phyloP scores from a whole-genome alignment of 2,888 invertebrate species.

The Leptodirus hochenwartii region DNA sequence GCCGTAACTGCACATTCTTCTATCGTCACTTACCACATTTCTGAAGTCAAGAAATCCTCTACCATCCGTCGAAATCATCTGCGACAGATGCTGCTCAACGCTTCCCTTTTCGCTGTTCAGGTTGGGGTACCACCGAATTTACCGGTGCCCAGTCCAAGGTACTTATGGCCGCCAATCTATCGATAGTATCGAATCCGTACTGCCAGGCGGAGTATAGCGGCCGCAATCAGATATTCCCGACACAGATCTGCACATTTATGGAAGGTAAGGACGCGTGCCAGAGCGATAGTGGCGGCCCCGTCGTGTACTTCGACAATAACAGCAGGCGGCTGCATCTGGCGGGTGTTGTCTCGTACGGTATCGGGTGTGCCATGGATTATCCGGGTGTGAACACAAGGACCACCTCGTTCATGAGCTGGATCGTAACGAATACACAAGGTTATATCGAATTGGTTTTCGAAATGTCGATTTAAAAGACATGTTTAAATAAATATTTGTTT shows the following conservation, averaged over 20 bases:
- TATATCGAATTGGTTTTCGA: too few relatives aligned
- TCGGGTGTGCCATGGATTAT: constrained; percentile 29
- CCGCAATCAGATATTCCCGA: constrained; percentile 8
- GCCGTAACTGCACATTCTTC: too few relatives aligned
- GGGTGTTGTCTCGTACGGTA: constrained; percentile 38
- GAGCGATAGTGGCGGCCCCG: constrained; percentile 39
- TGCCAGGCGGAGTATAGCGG: constrained; percentile 28
- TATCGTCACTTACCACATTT: too few relatives aligned
- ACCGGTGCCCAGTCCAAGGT: constrained; percentile 30
- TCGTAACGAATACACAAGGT: constrained; percentile 23
- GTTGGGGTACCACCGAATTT: constrained; percentile 33
- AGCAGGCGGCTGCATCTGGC: constrained; percentile 24
- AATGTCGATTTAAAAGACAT: neutral
- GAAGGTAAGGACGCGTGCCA: constrained; percentile 37
- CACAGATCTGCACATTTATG: constrained; percentile 32
- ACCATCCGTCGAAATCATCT: too few relatives aligned
- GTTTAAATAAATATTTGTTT: neutral
- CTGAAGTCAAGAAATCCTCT: too few relatives aligned
- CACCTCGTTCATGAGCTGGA: constrained; percentile 35
- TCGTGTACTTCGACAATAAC: constrained; percentile 28
- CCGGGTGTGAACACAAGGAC: constrained; percentile 39
- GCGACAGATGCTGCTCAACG: too few relatives aligned
- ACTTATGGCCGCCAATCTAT: constrained; percentile 33
- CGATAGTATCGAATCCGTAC: constrained; percentile 27
- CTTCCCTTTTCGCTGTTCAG: constrained; percentile 26